These are phyloP conservation scores for Caenorhabditis brenneri DNA, from an alignment of 1,140 invertebrate genomes.

Conservation along the genomic window DNA sequence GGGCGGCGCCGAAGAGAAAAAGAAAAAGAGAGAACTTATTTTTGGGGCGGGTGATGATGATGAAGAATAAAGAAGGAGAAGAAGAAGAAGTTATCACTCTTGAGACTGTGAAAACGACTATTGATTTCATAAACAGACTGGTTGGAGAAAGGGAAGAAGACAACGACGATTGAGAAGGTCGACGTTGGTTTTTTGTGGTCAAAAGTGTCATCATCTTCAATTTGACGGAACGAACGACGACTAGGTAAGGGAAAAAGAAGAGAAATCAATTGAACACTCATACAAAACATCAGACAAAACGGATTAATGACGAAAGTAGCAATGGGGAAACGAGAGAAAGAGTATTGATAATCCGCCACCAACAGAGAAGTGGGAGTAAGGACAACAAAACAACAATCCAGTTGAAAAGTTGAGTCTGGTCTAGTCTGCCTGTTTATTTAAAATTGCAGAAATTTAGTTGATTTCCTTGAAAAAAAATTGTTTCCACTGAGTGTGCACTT, in stretches of 20 bases:
- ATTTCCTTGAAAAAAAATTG: too few relatives aligned
- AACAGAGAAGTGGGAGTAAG: neutral
- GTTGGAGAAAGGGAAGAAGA: neutral
- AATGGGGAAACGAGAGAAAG: neutral
- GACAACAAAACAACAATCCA: neutral
- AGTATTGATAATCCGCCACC: neutral
- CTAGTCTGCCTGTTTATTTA: neutral
- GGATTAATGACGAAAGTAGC: constrained; percentile 30
- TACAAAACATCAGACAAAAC: constrained; percentile 14
- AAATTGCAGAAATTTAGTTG: neutral
- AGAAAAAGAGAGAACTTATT: neutral
- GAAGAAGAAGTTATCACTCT: constrained; percentile 16
- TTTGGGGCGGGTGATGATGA: neutral
- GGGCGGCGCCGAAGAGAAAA: neutral
- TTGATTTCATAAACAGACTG: neutral
- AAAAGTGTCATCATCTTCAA: constrained; percentile 32
- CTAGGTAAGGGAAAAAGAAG: neutral
- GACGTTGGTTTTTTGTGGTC: neutral
- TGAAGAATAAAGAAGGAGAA: neutral
- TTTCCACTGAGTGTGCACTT: too few relatives aligned
- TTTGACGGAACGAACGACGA: constrained; percentile 9
- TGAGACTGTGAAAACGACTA: neutral
- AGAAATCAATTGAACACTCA: constrained; percentile 14
- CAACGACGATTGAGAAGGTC: constrained; percentile 4
- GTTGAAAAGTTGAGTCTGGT: neutral